These are phyloP conservation scores for Batillaria attramentaria DNA, from an alignment of 1,140 invertebrate genomes.

Conservation along the genomic window DNA sequence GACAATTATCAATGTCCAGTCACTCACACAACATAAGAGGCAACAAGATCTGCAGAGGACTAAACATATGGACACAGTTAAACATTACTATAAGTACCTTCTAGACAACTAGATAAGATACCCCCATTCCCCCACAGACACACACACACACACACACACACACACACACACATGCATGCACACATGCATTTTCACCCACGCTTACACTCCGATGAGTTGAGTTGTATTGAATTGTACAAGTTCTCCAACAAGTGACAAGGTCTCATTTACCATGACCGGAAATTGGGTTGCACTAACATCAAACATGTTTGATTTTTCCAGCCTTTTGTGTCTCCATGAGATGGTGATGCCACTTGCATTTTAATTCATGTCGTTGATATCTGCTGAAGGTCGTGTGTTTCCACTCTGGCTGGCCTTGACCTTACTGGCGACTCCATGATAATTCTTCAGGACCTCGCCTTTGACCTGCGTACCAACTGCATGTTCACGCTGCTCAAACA, in stretches of 20 bases:
- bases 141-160: neutral
- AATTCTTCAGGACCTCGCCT: conserved; percentile 86
- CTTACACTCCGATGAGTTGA: neutral
- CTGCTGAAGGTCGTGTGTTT: conserved; percentile 67
- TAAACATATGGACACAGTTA: neutral
- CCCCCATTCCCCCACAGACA: neutral
- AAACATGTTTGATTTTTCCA: no score
- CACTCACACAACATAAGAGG: neutral
- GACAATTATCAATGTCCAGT: no score
- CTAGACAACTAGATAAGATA: neutral
- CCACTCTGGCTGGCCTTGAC: conserved; percentile 76
- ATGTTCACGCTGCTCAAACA: conserved; percentile 89
- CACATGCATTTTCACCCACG: neutral
- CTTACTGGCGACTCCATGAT: conserved; percentile 86
- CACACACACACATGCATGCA: neutral
- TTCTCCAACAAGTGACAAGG: no score
- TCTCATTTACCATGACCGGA: no score
- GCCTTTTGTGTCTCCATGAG: no score
- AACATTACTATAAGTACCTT: neutral
- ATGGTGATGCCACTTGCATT: no score
- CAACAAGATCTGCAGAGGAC: neutral
- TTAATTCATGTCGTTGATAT: no score
- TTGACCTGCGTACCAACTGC: conserved; percentile 90
- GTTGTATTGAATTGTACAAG: neutral
- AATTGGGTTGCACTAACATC: no score